Conservation (phyloP, 2,888 invertebrate genomes). For the Drosophila pseudotalamancana region DNA sequence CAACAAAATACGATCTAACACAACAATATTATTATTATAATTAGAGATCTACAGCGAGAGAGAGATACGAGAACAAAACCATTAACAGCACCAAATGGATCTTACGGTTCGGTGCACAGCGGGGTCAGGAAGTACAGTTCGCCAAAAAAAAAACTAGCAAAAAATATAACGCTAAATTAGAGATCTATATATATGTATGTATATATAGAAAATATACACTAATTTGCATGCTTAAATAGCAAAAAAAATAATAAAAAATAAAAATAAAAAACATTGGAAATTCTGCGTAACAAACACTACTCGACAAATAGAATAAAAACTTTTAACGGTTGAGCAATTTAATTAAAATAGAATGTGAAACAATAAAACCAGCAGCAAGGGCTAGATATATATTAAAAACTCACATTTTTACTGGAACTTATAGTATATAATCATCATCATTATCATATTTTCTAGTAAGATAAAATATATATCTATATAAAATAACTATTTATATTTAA, state of each 20-base stretch:
- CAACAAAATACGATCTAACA: slow-evolving; percentile 28
- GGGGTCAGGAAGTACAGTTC: slow-evolving; percentile 65
- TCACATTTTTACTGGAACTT: too few species aligned
- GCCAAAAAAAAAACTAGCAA: slow-evolving; percentile 46
- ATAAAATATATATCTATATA: too few species aligned
- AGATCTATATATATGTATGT: slow-evolving; percentile 20
- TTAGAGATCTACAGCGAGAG: slow-evolving; percentile 39
- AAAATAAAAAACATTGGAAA: slow-evolving; percentile 8
- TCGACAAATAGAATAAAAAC: slow-evolving; percentile 8
- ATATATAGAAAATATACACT: background rate
- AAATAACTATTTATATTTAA: too few species aligned
- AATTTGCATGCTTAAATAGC: slow-evolving; percentile 6
- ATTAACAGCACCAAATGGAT: slow-evolving; percentile 60
- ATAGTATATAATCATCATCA: too few species aligned
- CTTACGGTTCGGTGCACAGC: slow-evolving; percentile 66
- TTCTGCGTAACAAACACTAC: slow-evolving; percentile 8
- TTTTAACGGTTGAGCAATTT: background rate
- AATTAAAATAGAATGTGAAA: background rate
- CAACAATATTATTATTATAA: slow-evolving; percentile 72
- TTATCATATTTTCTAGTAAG: too few species aligned
- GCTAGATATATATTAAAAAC: too few species aligned
- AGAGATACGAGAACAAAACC: slow-evolving; percentile 41
- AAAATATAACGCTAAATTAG: slow-evolving; percentile 47
- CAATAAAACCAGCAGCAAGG: too few species aligned
- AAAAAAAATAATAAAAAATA: too few species aligned